Percentiles rank a stretch among this genome's conserved stretches.
phyloP scores from a whole-genome alignment of 2,888 invertebrate species.

The Tholera decimalis region DNA sequence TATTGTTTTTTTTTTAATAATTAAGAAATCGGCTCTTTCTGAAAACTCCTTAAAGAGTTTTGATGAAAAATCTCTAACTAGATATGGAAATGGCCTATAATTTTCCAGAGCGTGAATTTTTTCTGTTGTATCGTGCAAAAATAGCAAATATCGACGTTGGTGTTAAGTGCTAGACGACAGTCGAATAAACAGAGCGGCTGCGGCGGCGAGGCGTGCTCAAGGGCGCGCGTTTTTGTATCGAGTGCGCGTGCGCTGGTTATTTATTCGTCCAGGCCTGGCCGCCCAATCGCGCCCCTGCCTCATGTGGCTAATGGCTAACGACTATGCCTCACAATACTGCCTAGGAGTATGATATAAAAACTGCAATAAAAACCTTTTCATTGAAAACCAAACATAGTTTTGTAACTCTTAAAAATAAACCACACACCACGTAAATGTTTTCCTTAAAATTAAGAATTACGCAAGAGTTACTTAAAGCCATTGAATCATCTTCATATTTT shows the following conservation, averaged over 20 bases:
- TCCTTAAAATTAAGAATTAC: background rate
- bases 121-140: constrained; percentile 83
- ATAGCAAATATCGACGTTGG: constrained; percentile 87
- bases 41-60: constrained; percentile 32
- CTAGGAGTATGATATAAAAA: constrained; percentile 10
- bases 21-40: background rate
- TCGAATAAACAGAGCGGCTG: constrained; percentile 87
- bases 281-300: constrained; percentile 44
- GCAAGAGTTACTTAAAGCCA: background rate
- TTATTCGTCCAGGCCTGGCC: constrained; percentile 62
- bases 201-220: constrained; percentile 83
- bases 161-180: constrained; percentile 90
- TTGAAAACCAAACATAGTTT: too few relatives aligned
- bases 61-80: constrained; percentile 53
- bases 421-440: background rate
- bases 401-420: too few relatives aligned
- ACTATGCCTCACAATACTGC: constrained; percentile 18
- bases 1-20: background rate
- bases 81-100: constrained; percentile 68
- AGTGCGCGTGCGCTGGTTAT: constrained; percentile 70
- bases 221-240: constrained; percentile 82
- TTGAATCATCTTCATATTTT: constrained; percentile 18
- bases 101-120: constrained; percentile 73
- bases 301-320: background rate
- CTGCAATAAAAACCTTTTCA: background rate